phyloP scores from a whole-genome alignment of 2,888 invertebrate species.

The Bedellia somnulentella region DNA sequence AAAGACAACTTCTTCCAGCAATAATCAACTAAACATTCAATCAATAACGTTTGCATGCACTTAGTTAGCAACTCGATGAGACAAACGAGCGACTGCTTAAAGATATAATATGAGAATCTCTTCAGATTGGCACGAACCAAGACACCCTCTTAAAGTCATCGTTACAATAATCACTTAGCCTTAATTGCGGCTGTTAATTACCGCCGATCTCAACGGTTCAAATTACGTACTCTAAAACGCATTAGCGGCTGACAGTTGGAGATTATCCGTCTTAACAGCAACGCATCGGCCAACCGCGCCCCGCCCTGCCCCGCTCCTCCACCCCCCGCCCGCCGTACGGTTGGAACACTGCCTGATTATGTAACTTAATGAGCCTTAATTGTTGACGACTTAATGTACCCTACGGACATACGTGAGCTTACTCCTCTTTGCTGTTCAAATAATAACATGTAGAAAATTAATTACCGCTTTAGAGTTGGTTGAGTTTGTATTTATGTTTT shows the following conservation, averaged over 20 bases:
- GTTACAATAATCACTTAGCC: slow-evolving; percentile 49
- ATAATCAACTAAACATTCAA: too few species aligned
- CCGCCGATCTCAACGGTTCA: slow-evolving; percentile 57
- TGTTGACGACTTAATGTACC: slow-evolving; percentile 57
- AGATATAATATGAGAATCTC: too few species aligned
- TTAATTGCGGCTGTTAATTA: slow-evolving; percentile 59
- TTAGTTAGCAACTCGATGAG: too few species aligned
- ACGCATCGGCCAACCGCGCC: slow-evolving; percentile 19
- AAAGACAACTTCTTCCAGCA: too few species aligned
- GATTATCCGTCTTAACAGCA: slow-evolving; percentile 58
- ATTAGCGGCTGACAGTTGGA: slow-evolving; percentile 59
- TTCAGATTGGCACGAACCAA: too few species aligned
- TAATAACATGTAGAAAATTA: slow-evolving; percentile 37
- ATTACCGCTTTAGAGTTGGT: too few species aligned
- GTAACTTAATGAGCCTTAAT: slow-evolving; percentile 60
- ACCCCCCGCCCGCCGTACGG: slow-evolving; percentile 25
- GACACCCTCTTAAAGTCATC: slow-evolving; percentile 3
- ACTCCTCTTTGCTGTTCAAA: slow-evolving; percentile 25
- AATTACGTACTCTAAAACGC: slow-evolving; percentile 63
- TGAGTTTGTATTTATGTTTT: too few species aligned
- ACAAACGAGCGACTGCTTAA: too few species aligned
- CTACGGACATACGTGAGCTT: slow-evolving; percentile 49
- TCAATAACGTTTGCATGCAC: too few species aligned
- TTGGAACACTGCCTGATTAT: too few species aligned
- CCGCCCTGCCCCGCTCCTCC: slow-evolving; percentile 1